Base-by-base conservation (phyloP, 2,888 invertebrate genomes). In the Blomia tropicalis region DNA sequence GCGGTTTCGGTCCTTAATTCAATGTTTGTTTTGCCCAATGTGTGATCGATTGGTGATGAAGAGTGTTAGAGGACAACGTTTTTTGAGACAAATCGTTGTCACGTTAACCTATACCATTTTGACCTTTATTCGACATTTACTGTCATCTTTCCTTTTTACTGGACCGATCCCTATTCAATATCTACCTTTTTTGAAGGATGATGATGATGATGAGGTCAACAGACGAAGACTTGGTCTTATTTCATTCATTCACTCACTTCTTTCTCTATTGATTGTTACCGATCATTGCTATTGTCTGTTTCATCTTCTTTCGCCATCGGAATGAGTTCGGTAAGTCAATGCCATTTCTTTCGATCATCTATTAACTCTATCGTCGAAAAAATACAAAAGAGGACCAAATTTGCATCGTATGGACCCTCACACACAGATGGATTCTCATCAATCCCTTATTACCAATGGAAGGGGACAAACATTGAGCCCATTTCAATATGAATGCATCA, bases 81-180 rank as follows among this genome's bases (percentile, higher is more conserved):
- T n/a, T n/a, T n/a, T n/a, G n/a, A n/a, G n/a, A n/a, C n/a, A n/a
- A n/a, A n/a, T n/a, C n/a, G n/a, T 54, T 5, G 25, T 56, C 29
- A 27, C 27, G 25, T 56, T 29, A 11, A 22, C 25, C n/a, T n/a
- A n/a, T n/a, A n/a, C n/a, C n/a, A n/a, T 54, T 27, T 27, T 36
- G 56, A 56, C 56, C 56, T 56, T 36, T 56, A 56, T 56, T 56
- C 56, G 56, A 56, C 56, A 29, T 56, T 56, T 29, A 22, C 25
- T 56, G 56, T 56, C 56, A 56, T 30, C 25, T 29, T n/a, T n/a
- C n/a, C n/a, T n/a, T n/a, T n/a, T n/a, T n/a, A n/a, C 14, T 5
- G 14, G 32, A 32, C 19, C 19, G 2, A 41, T 41, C 19, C 5
- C 14, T 32, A 32, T 32, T 32, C n/a, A 32, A 7, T 32, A 32